Evolutionary conservation across 64 coral and sea anemone genomes (phyloP), one percentile per base, ranked within the genome.

Genomic region (Montipora cactus): DNA sequence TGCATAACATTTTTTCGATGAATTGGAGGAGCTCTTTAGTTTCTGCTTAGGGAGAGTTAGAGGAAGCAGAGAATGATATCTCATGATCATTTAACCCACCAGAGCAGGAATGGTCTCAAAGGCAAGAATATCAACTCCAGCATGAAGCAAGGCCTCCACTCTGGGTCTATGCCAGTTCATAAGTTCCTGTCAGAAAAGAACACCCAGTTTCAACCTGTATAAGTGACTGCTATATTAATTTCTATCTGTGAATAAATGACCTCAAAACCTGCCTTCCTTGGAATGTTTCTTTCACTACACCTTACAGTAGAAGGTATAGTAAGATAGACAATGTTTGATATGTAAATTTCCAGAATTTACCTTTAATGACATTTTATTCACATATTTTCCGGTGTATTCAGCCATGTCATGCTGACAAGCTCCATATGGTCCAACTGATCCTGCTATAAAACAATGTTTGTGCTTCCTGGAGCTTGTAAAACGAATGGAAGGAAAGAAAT

Each of bases 21-120:
- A 37, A 37, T 37, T 37, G 37, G 1, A 37, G 37, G 37, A 37
- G 37, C 37, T 37, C 37, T 37, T 14, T 11, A 16, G 61, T 64
- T 12, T 64, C 3, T 64, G 61, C 4, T 64, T 7, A 55, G 52
- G 52, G 52, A 55, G 52, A 10, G 5, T 7, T 7, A 55, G 5
- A 10, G 52, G 52, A 55, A 55, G 52, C 10, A 37, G 37, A 37
- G 37, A 37, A 37, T 37, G 37, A 37, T 57, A 57, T 8, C 53
- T 8, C 53, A 37, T 37, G 1, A 57, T 8, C 61, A 64, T 10
- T 67, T n/a, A 14, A 46, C 13, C 67, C 78, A 99, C 98, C 98
- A 92, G 95, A 49, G 98, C 89, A 51, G 98, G 98, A 44, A 99
- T 96, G 47, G 98, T 99, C 72, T 99, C 98, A 2, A 99, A 47